These are phyloP conservation scores for Enteromius paludinosus DNA, from an alignment of 2,797 vertebrate genomes.

Conservation along the genomic window DNA sequence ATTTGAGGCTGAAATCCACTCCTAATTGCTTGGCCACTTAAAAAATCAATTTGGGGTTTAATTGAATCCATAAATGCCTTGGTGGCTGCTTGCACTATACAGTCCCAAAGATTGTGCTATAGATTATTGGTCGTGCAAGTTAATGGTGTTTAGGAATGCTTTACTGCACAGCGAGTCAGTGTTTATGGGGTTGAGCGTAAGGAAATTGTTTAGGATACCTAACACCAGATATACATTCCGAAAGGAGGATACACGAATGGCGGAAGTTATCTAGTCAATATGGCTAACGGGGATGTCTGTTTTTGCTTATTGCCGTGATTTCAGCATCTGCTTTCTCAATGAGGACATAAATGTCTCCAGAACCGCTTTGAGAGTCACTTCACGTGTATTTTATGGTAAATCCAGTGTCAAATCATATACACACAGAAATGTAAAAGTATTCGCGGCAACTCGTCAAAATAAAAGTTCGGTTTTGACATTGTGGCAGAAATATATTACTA, in stretches of 20 bases:
- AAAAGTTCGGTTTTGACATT: too few relatives aligned
- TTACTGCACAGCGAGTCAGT: neutral
- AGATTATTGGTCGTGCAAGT: constrained; percentile 35
- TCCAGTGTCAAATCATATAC: too few relatives aligned
- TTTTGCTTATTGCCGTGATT: too few relatives aligned
- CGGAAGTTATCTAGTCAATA: neutral
- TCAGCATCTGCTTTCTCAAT: too few relatives aligned
- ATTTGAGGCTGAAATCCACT: constrained; percentile 43
- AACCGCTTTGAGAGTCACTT: too few relatives aligned
- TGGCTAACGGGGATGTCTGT: neutral
- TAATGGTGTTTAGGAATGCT: constrained; percentile 14
- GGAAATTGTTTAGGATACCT: neutral
- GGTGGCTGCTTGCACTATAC: constrained; percentile 23
- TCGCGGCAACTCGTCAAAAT: too few relatives aligned
- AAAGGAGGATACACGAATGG: neutral
- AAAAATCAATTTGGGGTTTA: constrained; percentile 51
- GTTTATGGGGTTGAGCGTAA: neutral
- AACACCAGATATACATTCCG: neutral
- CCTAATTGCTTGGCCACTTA: constrained; percentile 54
- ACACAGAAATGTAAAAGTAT: too few relatives aligned
- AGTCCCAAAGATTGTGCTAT: constrained; percentile 19
- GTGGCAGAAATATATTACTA: too few relatives aligned
- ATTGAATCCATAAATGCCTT: constrained; percentile 48
- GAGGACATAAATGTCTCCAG: too few relatives aligned
- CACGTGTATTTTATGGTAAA: too few relatives aligned